Conservation (phyloP, 1,140 invertebrate genomes). For the Plectrocnemia conspersa region DNA sequence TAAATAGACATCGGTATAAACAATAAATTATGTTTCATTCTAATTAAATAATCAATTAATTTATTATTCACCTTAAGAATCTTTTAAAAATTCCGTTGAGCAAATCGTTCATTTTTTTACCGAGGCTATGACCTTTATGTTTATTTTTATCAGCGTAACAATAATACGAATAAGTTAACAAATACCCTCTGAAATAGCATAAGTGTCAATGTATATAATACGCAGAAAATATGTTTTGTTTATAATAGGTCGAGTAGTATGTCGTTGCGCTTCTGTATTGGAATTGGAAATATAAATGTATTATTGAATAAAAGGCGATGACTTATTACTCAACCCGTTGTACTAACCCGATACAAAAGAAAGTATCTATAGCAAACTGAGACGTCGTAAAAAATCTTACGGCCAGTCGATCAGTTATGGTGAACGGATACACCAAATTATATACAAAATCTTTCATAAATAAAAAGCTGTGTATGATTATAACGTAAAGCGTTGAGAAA, state of each 20-base stretch:
- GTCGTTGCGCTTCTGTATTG: too few relatives aligned
- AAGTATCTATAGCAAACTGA: conserved; percentile 20
- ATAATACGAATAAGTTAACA: conserved; percentile 1
- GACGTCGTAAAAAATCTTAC: conserved; percentile 17
- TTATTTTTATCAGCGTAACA: too few relatives aligned
- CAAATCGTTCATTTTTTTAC: not conserved
- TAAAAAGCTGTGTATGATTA: conserved; percentile 16
- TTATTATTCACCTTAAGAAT: conserved; percentile 4
- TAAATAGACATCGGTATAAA: conserved; percentile 34
- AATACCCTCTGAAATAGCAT: conserved; percentile 5
- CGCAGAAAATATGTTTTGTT: too few relatives aligned
- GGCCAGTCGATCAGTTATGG: conserved; percentile 13
- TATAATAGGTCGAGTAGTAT: too few relatives aligned
- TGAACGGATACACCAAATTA: conserved; percentile 13
- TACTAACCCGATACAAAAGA: conserved; percentile 23
- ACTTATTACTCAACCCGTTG: too few relatives aligned
- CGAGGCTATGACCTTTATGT: too few relatives aligned
- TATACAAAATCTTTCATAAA: conserved; percentile 17
- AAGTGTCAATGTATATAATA: too few relatives aligned
- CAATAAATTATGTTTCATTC: not conserved
- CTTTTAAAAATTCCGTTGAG: not conserved
- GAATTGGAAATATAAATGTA: too few relatives aligned
- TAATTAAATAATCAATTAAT: not conserved
- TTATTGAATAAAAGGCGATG: too few relatives aligned
- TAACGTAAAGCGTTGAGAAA: conserved; percentile 22